Percentiles rank a stretch among this genome's conserved stretches.
Conservation (phyloP, 2,113 vertebrate species). For the Clupea harengus region DNA sequence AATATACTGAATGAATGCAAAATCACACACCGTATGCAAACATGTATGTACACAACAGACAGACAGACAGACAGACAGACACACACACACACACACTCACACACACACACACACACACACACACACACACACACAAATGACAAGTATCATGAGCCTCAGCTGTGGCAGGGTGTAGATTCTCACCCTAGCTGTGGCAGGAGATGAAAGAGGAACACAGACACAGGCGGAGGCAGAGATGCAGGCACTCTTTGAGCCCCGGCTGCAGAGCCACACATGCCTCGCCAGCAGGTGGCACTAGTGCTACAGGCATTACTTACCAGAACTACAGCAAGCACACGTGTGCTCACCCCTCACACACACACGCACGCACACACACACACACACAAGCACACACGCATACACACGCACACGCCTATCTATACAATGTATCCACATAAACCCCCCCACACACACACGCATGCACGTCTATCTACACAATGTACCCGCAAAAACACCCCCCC, state of each 20-base stretch:
- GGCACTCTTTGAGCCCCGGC: neutral
- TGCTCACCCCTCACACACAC: neutral
- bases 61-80: neutral
- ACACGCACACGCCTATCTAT: neutral
- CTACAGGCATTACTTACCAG: constrained; percentile 27
- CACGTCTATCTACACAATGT: neutral
- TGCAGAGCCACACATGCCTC: neutral
- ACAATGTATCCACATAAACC: neutral
- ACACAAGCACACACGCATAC: neutral
- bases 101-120: neutral
- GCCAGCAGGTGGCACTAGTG: constrained; percentile 54
- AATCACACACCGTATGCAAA: neutral
- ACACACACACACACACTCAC: neutral
- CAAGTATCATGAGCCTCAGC: neutral
- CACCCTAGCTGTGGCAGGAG: neutral
- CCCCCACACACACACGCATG: neutral
- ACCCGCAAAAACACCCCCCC: neutral
- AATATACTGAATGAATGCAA: neutral
- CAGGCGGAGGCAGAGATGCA: neutral
- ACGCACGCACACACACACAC: neutral
- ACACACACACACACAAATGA: neutral
- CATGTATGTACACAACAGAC: neutral
- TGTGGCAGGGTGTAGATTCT: neutral
- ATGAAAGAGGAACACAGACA: neutral
- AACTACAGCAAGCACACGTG: constrained; percentile 1